phyloP scores from a whole-genome alignment of 1,140 invertebrate genomes.

The Apis dorsata region DNA sequence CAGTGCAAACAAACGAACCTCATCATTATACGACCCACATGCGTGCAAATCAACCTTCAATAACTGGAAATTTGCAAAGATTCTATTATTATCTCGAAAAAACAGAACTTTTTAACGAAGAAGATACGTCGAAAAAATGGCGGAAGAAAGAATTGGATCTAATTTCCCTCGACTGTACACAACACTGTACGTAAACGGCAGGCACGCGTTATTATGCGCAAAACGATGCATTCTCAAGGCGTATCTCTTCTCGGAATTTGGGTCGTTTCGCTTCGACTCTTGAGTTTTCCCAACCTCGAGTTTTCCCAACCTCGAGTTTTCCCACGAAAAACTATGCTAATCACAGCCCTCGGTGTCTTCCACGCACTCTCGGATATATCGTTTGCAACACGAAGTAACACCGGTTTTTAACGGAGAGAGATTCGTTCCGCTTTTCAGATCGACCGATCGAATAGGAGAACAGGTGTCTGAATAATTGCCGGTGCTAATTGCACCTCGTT shows the following conservation, averaged over 20 bases:
- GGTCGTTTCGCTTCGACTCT: slow-evolving; percentile 10
- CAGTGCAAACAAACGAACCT: too few species aligned
- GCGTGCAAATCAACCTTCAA: too few species aligned
- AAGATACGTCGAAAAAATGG: background rate
- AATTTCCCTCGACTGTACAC: background rate
- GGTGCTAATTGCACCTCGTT: slow-evolving; percentile 31
- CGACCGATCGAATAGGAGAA: background rate
- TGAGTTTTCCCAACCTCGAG: slow-evolving; percentile 24
- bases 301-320: slow-evolving; percentile 23
- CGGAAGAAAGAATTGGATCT: slow-evolving; percentile 11
- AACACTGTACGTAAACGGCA: too few species aligned
- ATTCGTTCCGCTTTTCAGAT: background rate
- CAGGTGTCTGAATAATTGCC: slow-evolving; percentile 40
- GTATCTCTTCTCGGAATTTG: slow-evolving; percentile 25
- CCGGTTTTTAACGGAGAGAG: background rate
- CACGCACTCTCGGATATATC: background rate
- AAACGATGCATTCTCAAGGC: slow-evolving; percentile 23
- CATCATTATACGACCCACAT: too few species aligned
- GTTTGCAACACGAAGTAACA: too few species aligned
- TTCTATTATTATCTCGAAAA: background rate
- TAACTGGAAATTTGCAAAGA: too few species aligned
- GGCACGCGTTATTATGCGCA: slow-evolving; percentile 16
- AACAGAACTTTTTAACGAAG: background rate
- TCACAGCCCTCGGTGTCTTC: background rate
- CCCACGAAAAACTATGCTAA: slow-evolving; percentile 29